These are phyloP conservation scores for Caenorhabditis sp. DNA, from an alignment of 2,888 invertebrate species.

Conservation along the genomic window DNA sequence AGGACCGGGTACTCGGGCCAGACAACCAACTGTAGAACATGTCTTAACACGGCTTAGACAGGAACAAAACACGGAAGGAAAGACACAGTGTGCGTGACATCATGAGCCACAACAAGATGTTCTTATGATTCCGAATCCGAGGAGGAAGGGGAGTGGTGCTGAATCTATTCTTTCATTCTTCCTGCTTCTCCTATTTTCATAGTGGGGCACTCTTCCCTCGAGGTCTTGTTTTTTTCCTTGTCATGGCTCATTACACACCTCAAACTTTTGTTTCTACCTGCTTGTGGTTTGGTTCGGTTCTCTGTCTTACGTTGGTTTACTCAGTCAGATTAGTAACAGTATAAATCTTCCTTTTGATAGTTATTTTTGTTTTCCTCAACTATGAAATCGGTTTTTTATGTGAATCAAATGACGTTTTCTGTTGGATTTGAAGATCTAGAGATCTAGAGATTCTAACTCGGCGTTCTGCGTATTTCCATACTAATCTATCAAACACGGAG, in stretches of 20 bases:
- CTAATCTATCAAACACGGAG: constrained; percentile 10
- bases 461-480: constrained; percentile 1
- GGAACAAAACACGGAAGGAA: constrained; percentile 6
- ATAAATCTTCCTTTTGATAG: no score
- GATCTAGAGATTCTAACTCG: not conserved
- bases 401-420: no score
- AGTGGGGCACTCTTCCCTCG: not conserved
- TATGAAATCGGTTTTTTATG: no score
- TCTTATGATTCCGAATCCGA: constrained; percentile 45
- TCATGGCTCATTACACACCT: constrained; percentile 54
- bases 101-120: constrained; percentile 12
- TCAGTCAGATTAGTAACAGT: not conserved
- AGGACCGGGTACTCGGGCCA: no score
- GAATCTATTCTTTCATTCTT: constrained; percentile 26
- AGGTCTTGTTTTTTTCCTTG: no score
- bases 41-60: not conserved
- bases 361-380: no score
- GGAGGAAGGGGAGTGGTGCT: not conserved
- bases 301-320: not conserved
- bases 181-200: constrained; percentile 31
- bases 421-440: no score
- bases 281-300: no score
- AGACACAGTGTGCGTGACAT: not conserved
- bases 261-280: constrained; percentile 23
- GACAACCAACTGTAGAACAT: constrained; percentile 17